Evolutionary conservation across 2,888 invertebrate genomes (phyloP).

Genomic region (Brenthis hecate): DNA sequence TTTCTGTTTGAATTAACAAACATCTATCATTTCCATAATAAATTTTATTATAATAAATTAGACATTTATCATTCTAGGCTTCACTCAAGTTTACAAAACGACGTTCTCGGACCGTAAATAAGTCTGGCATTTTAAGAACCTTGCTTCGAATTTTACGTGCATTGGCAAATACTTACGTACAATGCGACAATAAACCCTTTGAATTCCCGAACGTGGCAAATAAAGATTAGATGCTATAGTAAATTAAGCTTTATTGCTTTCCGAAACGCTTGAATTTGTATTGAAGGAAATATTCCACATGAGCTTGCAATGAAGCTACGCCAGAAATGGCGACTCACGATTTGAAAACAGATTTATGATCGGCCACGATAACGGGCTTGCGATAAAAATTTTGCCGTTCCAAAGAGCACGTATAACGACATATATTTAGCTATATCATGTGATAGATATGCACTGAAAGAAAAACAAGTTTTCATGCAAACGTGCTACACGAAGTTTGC

Average conservation of each 20-base stretch:
- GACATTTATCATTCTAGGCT: constrained; percentile 43
- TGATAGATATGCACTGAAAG: constrained; percentile 41
- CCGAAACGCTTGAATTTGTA: constrained; percentile 59
- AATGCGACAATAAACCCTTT: constrained; percentile 73
- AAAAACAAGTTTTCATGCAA: constrained; percentile 35
- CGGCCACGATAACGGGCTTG: constrained; percentile 79
- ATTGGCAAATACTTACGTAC: constrained; percentile 81
- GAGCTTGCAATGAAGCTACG: constrained; percentile 58
- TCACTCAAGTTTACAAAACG: constrained; percentile 31
- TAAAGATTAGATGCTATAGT: constrained; percentile 54
- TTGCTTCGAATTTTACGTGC: constrained; percentile 78
- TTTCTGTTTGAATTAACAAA: too few species aligned
- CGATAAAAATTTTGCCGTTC: constrained; percentile 79
- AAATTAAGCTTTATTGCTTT: constrained; percentile 67
- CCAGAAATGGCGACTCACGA: constrained; percentile 74
- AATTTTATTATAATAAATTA: constrained; percentile 14
- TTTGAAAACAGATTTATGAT: constrained; percentile 82
- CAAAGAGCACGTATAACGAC: constrained; percentile 50
- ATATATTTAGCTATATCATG: constrained; percentile 41
- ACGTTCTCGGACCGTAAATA: constrained; percentile 71
- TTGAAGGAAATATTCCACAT: constrained; percentile 52
- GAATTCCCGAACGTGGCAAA: constrained; percentile 63
- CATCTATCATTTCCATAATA: background rate
- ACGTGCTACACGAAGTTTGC: constrained; percentile 61
- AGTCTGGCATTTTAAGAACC: constrained; percentile 77